Evolutionary conservation across 2,888 invertebrate genomes (phyloP), one percentile per base, ranked within the genome.

Genomic region (Graphium colonna): DNA sequence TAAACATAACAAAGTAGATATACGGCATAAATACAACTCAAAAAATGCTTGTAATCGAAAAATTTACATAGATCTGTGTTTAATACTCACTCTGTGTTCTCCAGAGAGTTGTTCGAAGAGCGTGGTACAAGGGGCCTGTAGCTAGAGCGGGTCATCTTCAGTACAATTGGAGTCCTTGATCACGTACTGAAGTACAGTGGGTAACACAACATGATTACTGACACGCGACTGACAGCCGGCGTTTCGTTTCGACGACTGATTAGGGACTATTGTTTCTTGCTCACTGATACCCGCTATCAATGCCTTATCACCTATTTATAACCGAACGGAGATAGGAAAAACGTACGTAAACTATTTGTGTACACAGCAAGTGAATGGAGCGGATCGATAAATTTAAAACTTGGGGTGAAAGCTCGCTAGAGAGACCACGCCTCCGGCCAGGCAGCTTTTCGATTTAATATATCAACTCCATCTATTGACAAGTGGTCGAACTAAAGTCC

Each of bases 51-150:
- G n/a, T n/a, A n/a, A n/a, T n/a, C n/a, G n/a, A n/a, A n/a, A n/a
- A n/a, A n/a, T n/a, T n/a, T n/a, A n/a, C n/a, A n/a, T n/a, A n/a
- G n/a, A n/a, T n/a, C n/a, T n/a, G n/a, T n/a, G n/a, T n/a, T 8
- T 46, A 26, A 12, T 38, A 75, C 88, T 82, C 57, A 88, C 89
- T 86, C 87, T 56, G 69, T 67, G 31, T 69, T 74, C 40, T 87
- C 84, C 61, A 89, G 59, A 1, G 89, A 89, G 54, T 77, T 79
- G 60, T 81, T 74, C 0, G 89, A 87, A 3, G 85, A 73, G 39
- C 89, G 68, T 2, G 89, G 88, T 31, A 89, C 82, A 42, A 89
- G 68, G 1, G 89, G 89, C 52, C 84, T 72, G 66, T 89, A 89
- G 62, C 83, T 82, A 44, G 89, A 88, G 55, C 89, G 75, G 16